phyloP scores from a whole-genome alignment of 2,797 vertebrate species.

The Lerista edwardsae region DNA sequence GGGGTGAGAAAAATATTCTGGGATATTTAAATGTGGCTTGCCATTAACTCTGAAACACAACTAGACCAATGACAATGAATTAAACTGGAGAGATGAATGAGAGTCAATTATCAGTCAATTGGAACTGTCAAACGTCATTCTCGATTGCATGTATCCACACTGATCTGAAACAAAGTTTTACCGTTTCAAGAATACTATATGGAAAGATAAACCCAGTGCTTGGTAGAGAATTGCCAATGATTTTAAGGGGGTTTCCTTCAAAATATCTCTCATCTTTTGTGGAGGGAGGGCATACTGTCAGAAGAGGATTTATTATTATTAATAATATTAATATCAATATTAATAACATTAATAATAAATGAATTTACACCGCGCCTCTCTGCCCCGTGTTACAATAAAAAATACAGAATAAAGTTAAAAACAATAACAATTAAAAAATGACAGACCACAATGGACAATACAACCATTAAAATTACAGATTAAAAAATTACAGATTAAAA shows the following conservation, averaged over 20 bases:
- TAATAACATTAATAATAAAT: too few relatives aligned
- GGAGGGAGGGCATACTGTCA: slow-evolving; percentile 24
- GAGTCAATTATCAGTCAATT: slow-evolving; percentile 43
- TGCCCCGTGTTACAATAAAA: too few relatives aligned
- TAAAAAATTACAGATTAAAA: too few relatives aligned
- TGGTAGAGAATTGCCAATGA: background rate
- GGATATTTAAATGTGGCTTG: slow-evolving; percentile 60
- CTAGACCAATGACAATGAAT: slow-evolving; percentile 30
- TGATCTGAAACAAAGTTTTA: slow-evolving; percentile 41
- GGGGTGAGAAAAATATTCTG: slow-evolving; percentile 33
- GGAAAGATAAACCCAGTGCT: slow-evolving; percentile 11
- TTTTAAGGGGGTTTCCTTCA: slow-evolving; percentile 27
- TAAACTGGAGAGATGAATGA: slow-evolving; percentile 31
- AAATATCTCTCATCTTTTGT: slow-evolving; percentile 22
- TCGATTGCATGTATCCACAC: slow-evolving; percentile 27
- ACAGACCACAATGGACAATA: too few relatives aligned
- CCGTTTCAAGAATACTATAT: slow-evolving; percentile 24
- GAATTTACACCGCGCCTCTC: too few relatives aligned
- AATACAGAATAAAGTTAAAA: too few relatives aligned
- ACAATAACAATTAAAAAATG: too few relatives aligned
- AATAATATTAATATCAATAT: too few relatives aligned
- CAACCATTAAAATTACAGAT: too few relatives aligned
- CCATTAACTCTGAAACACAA: slow-evolving; percentile 57
- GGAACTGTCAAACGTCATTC: slow-evolving; percentile 45
- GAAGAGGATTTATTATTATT: too few relatives aligned